phyloP scores from a whole-genome alignment of 2,888 invertebrate genomes.

The Orchesellides sinensis region DNA sequence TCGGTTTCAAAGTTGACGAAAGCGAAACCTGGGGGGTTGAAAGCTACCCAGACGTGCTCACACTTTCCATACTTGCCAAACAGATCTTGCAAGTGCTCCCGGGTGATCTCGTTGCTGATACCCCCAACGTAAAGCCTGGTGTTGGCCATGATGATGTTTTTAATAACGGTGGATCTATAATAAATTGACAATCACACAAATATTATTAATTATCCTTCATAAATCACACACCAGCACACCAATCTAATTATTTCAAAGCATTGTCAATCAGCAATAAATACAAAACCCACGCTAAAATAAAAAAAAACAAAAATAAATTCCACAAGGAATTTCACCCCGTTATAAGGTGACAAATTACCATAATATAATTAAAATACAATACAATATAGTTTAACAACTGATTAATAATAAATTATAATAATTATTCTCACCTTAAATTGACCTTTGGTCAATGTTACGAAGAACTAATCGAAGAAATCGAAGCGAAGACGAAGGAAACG shows the following conservation, averaged over 20 bases:
- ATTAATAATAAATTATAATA: slow-evolving; percentile 30
- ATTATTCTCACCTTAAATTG: slow-evolving; percentile 60
- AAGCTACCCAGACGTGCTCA: slow-evolving; percentile 94
- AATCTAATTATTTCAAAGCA: background rate
- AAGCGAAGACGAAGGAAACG: slow-evolving; percentile 62
- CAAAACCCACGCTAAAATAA: background rate
- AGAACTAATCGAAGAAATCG: slow-evolving; percentile 66
- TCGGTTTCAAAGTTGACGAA: slow-evolving; percentile 94
- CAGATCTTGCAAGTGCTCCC: slow-evolving; percentile 93
- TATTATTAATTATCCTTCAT: background rate
- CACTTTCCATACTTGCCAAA: slow-evolving; percentile 95
- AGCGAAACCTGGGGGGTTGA: slow-evolving; percentile 95
- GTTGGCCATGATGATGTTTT: slow-evolving; percentile 76
- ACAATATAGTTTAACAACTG: background rate
- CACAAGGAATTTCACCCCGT: too few relatives aligned
- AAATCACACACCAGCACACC: background rate
- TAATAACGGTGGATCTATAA: slow-evolving; percentile 47
- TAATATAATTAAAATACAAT: background rate
- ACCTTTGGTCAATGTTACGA: slow-evolving; percentile 66
- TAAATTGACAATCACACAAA: too few relatives aligned
- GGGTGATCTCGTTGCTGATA: slow-evolving; percentile 91
- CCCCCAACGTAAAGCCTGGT: slow-evolving; percentile 94
- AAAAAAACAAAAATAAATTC: too few relatives aligned
- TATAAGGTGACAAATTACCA: background rate
- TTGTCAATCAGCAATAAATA: background rate